phyloP scores from a whole-genome alignment of 2,113 vertebrate genomes.

The Falco punctatus region DNA sequence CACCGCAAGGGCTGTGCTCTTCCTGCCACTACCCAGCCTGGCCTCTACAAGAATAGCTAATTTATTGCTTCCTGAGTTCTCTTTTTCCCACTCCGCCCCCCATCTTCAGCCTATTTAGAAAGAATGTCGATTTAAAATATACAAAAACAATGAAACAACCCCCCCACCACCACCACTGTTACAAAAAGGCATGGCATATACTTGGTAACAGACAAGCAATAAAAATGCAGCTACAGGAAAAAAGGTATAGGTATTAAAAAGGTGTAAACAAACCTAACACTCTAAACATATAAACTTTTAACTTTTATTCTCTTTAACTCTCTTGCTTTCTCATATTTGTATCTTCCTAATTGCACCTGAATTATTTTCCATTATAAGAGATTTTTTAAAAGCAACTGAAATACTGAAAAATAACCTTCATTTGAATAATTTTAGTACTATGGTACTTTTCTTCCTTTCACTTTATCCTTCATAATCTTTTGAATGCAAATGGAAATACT shows the following conservation, averaged over 20 bases:
- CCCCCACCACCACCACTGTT: neutral
- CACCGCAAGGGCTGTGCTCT: neutral
- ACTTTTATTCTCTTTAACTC: neutral
- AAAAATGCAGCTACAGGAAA: neutral
- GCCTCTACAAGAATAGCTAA: neutral
- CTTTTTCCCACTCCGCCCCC: too few relatives aligned
- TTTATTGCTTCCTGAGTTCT: conserved; percentile 35
- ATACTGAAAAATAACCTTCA: neutral
- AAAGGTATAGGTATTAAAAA: neutral
- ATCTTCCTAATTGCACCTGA: neutral
- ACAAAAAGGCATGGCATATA: neutral
- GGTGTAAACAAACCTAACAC: neutral
- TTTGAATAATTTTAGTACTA: neutral
- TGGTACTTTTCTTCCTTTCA: neutral
- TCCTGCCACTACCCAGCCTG: neutral
- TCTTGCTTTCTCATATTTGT: neutral
- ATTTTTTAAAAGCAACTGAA: neutral
- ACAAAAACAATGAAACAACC: neutral
- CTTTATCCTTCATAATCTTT: neutral
- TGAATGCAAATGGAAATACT: neutral
- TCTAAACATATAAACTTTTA: neutral
- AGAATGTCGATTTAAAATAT: neutral
- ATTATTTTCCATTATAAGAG: neutral
- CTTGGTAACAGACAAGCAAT: neutral
- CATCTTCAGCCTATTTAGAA: neutral